Conservation (phyloP, 2,888 invertebrate genomes). For the Coleophora flavipennella region DNA sequence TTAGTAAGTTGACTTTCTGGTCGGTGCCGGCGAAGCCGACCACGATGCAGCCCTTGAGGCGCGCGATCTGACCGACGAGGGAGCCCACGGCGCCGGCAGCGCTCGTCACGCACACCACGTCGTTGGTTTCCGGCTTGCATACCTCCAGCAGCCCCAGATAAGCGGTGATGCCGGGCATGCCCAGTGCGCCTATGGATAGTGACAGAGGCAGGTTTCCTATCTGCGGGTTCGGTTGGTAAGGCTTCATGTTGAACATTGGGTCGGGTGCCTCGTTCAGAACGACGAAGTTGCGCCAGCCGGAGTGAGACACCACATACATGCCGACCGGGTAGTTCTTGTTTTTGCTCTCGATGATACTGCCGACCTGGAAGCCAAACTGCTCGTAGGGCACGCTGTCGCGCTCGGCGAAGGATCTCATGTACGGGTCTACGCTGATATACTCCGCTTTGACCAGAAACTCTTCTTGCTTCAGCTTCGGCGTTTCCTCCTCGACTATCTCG, state of each 20-base stretch:
- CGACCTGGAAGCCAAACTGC: conserved; percentile 35
- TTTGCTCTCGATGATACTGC: conserved; percentile 74
- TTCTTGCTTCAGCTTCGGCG: conserved; percentile 41
- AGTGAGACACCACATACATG: conserved; percentile 68
- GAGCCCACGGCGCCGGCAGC: conserved; percentile 81
- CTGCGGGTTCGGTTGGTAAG: conserved; percentile 43
- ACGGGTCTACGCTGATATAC: conserved; percentile 78
- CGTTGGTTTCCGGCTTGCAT: conserved; percentile 75
- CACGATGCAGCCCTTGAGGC: conserved; percentile 44
- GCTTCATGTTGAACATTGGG: conserved; percentile 25
- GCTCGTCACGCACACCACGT: conserved; percentile 76
- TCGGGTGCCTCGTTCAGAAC: conserved; percentile 24
- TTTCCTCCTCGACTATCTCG: conserved; percentile 42
- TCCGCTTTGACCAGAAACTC: conserved; percentile 74
- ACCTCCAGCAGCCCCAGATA: conserved; percentile 56
- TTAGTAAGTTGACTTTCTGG: conserved; percentile 75
- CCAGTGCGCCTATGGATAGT: conserved; percentile 70
- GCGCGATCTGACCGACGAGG: conserved; percentile 78
- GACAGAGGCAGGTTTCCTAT: conserved; percentile 62
- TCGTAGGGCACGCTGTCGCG: conserved; percentile 24
- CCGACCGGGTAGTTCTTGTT: conserved; percentile 72
- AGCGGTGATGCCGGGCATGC: conserved; percentile 72
- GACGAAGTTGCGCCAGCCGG: conserved; percentile 76
- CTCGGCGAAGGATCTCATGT: conserved; percentile 64
- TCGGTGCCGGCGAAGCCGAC: conserved; percentile 74